These are phyloP conservation scores for Lithobates pipiens DNA, from an alignment of 2,797 vertebrate genomes.

Conservation along the genomic window DNA sequence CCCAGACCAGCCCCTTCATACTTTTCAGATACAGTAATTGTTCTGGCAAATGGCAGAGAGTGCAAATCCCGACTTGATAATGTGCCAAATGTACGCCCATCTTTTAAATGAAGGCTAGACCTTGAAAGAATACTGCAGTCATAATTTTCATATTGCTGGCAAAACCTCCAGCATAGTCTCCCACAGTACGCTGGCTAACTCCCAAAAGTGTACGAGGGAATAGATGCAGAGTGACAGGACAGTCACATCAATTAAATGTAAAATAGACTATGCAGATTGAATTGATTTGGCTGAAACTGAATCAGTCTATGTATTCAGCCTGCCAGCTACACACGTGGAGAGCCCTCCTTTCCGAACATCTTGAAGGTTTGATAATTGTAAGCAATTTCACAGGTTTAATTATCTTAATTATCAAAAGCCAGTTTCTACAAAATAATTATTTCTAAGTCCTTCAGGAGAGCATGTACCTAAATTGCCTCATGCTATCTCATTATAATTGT, in stretches of 20 bases:
- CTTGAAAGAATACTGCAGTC: slow-evolving; percentile 25
- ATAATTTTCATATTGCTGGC: slow-evolving; percentile 33
- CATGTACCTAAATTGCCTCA: slow-evolving; percentile 30
- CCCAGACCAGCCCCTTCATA: too few relatives aligned
- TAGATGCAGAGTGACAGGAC: slow-evolving; percentile 7
- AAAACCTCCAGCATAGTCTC: slow-evolving; percentile 28
- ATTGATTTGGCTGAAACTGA: slow-evolving; percentile 22
- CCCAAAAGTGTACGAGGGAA: slow-evolving; percentile 13
- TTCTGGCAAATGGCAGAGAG: too few relatives aligned
- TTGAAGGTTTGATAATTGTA: slow-evolving; percentile 37
- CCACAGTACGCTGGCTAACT: slow-evolving; percentile 8
- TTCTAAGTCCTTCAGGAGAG: slow-evolving; percentile 29
- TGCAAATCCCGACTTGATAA: too few relatives aligned
- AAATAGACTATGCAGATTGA: slow-evolving; percentile 29
- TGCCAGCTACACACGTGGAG: slow-evolving; percentile 7
- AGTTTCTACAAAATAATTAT: slow-evolving; percentile 45
- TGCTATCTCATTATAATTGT: slow-evolving; percentile 5
- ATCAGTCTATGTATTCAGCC: not conserved
- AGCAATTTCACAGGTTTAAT: slow-evolving; percentile 38
- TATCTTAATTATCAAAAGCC: slow-evolving; percentile 46
- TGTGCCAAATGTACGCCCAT: too few relatives aligned
- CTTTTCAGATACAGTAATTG: too few relatives aligned
- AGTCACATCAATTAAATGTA: slow-evolving; percentile 37
- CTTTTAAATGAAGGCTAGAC: not conserved
- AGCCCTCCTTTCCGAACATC: slow-evolving; percentile 12